Evolutionary conservation across 2,113 vertebrate genomes (phyloP).

Genomic region (Otus sunia): DNA sequence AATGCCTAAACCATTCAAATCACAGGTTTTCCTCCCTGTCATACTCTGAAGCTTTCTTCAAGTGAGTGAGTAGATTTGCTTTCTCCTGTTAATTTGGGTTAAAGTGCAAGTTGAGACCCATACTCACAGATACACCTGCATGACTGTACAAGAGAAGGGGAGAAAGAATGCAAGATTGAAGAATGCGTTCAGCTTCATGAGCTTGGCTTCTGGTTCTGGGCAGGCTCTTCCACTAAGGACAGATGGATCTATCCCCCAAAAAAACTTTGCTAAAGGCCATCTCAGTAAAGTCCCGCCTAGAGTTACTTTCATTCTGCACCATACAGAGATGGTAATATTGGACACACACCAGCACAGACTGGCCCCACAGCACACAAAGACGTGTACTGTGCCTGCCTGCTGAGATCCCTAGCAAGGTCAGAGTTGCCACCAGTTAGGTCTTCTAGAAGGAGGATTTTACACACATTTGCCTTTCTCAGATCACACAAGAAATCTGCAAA

Average conservation of each 20-base stretch:
- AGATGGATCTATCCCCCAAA: not conserved
- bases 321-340: too few relatives aligned
- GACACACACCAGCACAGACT: not conserved
- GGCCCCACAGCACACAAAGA: not conserved
- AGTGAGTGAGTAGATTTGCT: not conserved
- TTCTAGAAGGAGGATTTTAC: not conserved
- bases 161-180: not conserved
- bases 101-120: not conserved
- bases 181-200: not conserved
- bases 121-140: accelerated
- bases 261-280: not conserved
- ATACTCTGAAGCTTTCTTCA: not conserved
- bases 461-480: not conserved
- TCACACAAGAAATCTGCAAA: not conserved
- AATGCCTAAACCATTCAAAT: not conserved
- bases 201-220: not conserved
- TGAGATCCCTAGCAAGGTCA: too few relatives aligned
- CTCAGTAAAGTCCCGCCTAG: too few relatives aligned
- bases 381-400: not conserved
- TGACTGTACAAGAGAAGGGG: too few relatives aligned
- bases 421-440: not conserved
- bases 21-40: not conserved
- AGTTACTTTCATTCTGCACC: not conserved
- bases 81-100: not conserved
- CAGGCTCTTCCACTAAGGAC: not conserved